phyloP scores from a whole-genome alignment of 2,113 vertebrate species.

The Conger conger region DNA sequence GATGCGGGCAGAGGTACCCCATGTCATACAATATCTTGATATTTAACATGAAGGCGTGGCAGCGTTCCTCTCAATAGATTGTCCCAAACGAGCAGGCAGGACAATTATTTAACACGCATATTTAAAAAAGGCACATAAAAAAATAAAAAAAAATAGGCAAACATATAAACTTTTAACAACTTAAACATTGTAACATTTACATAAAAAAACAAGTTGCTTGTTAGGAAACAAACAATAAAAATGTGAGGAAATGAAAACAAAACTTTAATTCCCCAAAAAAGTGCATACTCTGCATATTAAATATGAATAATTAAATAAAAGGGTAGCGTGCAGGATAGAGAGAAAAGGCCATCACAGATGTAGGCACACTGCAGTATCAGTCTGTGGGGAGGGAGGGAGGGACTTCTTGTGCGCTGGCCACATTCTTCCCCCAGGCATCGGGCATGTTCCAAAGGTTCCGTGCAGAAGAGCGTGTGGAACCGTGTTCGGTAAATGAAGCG shows the following conservation, averaged over 20 bases:
- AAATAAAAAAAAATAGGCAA: conserved; percentile 39
- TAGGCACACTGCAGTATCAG: conserved; percentile 88
- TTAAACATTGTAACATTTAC: conserved; percentile 51
- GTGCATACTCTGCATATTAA: conserved; percentile 89
- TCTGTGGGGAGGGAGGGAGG: conserved; percentile 37
- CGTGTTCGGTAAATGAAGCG: conserved; percentile 37
- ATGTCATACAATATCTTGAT: conserved; percentile 48
- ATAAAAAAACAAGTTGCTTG: conserved; percentile 45
- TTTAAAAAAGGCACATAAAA: conserved; percentile 32
- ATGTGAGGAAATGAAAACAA: conserved; percentile 54
- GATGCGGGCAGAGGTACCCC: conserved; percentile 44
- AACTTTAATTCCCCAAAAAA: conserved; percentile 74
- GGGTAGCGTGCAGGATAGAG: conserved; percentile 75
- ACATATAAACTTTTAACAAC: conserved; percentile 49
- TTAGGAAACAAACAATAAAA: conserved; percentile 32
- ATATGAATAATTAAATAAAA: conserved; percentile 89
- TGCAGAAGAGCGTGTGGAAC: conserved; percentile 34
- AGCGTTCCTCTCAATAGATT: conserved; percentile 55
- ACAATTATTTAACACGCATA: conserved; percentile 22
- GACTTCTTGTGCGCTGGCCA: conserved; percentile 61
- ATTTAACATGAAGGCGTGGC: conserved; percentile 49
- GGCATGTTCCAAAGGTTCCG: conserved; percentile 41
- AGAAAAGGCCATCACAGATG: conserved; percentile 85
- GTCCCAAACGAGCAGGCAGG: conserved; percentile 55
- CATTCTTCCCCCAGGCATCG: conserved; percentile 60